These are phyloP conservation scores for Gallinago media DNA, from an alignment of 2,113 vertebrate species.

Conservation along the genomic window DNA sequence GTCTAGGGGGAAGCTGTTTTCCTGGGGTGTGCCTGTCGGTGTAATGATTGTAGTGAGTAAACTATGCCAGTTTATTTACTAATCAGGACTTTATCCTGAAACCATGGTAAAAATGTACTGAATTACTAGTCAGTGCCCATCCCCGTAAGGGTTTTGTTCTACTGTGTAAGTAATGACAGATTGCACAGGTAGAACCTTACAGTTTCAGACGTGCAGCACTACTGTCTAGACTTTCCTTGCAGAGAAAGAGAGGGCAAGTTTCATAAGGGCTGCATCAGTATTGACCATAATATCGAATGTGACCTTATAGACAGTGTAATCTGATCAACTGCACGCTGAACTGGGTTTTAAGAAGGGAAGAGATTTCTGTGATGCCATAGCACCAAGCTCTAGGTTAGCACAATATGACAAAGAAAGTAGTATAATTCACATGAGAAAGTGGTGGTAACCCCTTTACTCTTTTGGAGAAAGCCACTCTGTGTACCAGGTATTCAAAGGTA, in stretches of 20 bases:
- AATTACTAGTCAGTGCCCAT: background rate
- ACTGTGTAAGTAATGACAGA: background rate
- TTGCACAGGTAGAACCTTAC: background rate
- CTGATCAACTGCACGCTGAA: background rate
- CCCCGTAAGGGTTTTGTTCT: background rate
- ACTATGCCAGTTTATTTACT: fast-evolving
- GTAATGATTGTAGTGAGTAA: background rate
- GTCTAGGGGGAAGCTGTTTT: background rate
- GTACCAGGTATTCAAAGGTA: background rate
- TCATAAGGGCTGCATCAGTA: background rate
- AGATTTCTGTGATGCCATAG: background rate
- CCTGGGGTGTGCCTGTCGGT: background rate
- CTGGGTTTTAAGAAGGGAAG: background rate
- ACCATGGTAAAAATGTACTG: background rate
- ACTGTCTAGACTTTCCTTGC: background rate
- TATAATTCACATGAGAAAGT: background rate
- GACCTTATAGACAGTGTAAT: background rate
- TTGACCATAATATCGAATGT: background rate
- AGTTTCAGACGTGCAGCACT: background rate
- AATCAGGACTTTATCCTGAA: background rate
- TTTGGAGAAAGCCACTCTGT: background rate
- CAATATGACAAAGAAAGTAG: background rate
- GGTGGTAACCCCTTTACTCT: background rate
- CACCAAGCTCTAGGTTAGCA: background rate
- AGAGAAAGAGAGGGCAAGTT: background rate